Base-by-base conservation (phyloP, 2,888 invertebrate species). In the Hydroisotoma schaefferi region DNA sequence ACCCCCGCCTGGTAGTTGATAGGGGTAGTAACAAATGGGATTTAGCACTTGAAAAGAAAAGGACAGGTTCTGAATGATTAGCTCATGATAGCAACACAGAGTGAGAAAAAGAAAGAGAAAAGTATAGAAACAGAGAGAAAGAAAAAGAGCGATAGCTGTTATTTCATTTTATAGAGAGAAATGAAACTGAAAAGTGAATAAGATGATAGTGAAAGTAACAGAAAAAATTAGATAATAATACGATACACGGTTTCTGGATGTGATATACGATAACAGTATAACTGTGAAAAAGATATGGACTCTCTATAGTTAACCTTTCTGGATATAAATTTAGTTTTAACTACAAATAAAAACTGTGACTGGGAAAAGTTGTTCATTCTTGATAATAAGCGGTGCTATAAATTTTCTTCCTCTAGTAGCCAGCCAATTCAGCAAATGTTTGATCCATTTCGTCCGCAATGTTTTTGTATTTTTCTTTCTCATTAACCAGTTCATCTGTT, bases 401-500 rank as follows among this genome's bases (percentile, higher is more conserved):
- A 26, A 6, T 18, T 22, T 5, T 12, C 20, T 65, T 57, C 57
- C 55, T 81, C 88, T 90, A 93, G 85, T 93, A 93, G 85, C 90
- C 93, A 81, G 92, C 91, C 83, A 94, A 87, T 84, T 94, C 94
- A 79, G 92, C 88, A 85, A 92, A 93, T 80, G 94, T 94, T 82
- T 88, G 87, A 83, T 94, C 94, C 87, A 94, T 84, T 84, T 94
- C 94, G 83, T 94, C 93, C 84, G 90, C 90, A 85, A 94, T 92
- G 81, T 87, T 85, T 87, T 93, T 94, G 88, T 92, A 88, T 79
- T 88, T 88, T 81, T 89, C 89, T 81, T 88, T 90, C 82, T 87
- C 84, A 76, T 83, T 84, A 83, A 87, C 87, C 80, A 90, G 84
- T 77, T 85, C 82, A 84, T 90, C 90, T 90, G 86, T 73, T 63